These are phyloP conservation scores for Epirrhoe tristata DNA, from an alignment of 2,888 invertebrate species.

Conservation along the genomic window DNA sequence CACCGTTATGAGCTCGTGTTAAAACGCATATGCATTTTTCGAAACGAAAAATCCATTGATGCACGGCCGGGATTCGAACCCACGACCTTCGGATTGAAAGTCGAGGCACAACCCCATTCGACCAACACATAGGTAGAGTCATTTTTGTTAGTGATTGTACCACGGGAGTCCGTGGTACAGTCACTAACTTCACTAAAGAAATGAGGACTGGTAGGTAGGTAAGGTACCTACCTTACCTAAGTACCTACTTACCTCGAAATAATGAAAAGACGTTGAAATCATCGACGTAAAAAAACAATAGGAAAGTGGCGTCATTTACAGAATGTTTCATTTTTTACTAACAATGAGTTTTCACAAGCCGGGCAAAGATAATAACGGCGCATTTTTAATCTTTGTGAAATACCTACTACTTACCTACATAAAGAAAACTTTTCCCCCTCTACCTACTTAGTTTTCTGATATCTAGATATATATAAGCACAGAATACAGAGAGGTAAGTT, in stretches of 20 bases:
- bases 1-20: too few species aligned
- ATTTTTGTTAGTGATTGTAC: too few species aligned
- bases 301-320: conserved; percentile 41
- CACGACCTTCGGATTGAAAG: too few species aligned
- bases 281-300: conserved; percentile 39
- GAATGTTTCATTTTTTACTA: conserved; percentile 54
- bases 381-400: conserved; percentile 29
- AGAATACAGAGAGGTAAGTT: background rate
- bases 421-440: background rate
- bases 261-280: conserved; percentile 13
- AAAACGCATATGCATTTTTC: too few species aligned
- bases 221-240: background rate
- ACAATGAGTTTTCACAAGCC: conserved; percentile 53
- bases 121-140: too few species aligned
- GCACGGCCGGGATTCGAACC: too few species aligned
- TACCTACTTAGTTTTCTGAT: background rate
- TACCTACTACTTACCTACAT: conserved; percentile 8
- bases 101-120: too few species aligned
- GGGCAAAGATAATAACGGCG: conserved; percentile 47
- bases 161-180: too few species aligned
- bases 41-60: too few species aligned
- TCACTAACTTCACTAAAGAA: too few species aligned
- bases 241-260: background rate
- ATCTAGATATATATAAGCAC: background rate
- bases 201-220: conserved; percentile 9